A percentile compares a stretch with the other conserved stretches of the same genome.
These are phyloP conservation scores for Heliconius himera DNA, from an alignment of 1,140 invertebrate species.

Conservation along the genomic window DNA sequence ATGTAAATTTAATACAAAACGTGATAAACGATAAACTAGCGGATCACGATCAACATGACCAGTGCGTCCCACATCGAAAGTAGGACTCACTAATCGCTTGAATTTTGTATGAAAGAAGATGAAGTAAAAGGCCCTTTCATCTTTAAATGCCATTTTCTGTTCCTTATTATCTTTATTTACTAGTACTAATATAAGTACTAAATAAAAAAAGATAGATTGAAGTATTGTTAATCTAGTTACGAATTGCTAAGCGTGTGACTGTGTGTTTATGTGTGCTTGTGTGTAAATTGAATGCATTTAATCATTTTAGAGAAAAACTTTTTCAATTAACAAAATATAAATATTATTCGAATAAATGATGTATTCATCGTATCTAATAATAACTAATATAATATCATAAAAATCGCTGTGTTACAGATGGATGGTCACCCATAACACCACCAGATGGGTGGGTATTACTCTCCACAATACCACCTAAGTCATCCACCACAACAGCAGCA, in stretches of 20 bases:
- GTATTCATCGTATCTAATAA: no score
- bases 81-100: conserved; percentile 12
- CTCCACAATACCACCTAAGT: conserved; percentile 67
- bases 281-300: no score
- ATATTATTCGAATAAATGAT: no score
- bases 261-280: no score
- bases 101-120: background rate
- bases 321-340: no score
- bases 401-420: conserved; percentile 57
- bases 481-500: conserved; percentile 44
- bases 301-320: no score
- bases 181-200: background rate
- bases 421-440: conserved; percentile 83
- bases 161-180: background rate
- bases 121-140: conserved; percentile 14
- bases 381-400: conserved; percentile 17
- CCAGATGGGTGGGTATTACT: conserved; percentile 85
- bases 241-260: no score
- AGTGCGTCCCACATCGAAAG: conserved; percentile 19
- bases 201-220: background rate
- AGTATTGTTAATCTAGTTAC: no score
- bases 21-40: conserved; percentile 16
- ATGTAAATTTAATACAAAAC: conserved; percentile 16
- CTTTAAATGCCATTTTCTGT: conserved; percentile 37
- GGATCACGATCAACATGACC: conserved; percentile 25